phyloP scores from a whole-genome alignment of 2,113 vertebrate species.

The Alouatta palliata region DNA sequence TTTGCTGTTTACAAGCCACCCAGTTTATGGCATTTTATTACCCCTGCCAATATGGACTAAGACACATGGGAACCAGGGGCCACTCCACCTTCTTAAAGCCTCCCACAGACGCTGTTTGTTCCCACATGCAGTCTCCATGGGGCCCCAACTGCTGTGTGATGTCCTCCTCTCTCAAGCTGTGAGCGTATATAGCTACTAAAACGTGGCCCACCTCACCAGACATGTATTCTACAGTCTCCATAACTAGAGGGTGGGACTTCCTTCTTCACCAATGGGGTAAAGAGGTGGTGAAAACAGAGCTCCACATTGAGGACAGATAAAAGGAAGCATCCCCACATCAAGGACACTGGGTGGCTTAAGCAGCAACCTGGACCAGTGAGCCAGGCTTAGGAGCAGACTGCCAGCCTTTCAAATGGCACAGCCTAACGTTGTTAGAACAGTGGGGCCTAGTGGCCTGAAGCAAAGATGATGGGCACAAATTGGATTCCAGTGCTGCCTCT shows the following conservation, averaged over 20 bases:
- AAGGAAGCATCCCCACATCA: not conserved
- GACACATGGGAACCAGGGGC: not conserved
- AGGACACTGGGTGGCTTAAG: not conserved
- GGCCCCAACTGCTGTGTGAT: not conserved
- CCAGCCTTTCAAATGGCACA: no score
- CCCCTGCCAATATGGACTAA: not conserved
- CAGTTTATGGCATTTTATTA: not conserved
- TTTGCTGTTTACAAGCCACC: not conserved
- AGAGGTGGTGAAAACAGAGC: not conserved
- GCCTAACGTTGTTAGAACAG: fast-evolving
- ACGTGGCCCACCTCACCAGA: not conserved
- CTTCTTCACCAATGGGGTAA: not conserved
- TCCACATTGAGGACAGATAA: no score
- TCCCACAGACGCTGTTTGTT: not conserved
- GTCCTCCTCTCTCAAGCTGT: not conserved
- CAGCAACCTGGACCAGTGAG: not conserved
- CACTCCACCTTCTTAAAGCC: not conserved
- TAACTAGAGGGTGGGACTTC: not conserved
- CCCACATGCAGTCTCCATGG: not conserved
- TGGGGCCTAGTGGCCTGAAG: no score
- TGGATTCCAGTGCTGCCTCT: no score
- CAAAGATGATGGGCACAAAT: fast-evolving
- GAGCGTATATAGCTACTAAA: not conserved
- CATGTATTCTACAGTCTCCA: not conserved
- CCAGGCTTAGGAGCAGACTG: no score